Percentiles rank a stretch among this genome's conserved stretches.
Conservation (phyloP, 2,888 invertebrate species). For the Sphecodes monilicornis region DNA sequence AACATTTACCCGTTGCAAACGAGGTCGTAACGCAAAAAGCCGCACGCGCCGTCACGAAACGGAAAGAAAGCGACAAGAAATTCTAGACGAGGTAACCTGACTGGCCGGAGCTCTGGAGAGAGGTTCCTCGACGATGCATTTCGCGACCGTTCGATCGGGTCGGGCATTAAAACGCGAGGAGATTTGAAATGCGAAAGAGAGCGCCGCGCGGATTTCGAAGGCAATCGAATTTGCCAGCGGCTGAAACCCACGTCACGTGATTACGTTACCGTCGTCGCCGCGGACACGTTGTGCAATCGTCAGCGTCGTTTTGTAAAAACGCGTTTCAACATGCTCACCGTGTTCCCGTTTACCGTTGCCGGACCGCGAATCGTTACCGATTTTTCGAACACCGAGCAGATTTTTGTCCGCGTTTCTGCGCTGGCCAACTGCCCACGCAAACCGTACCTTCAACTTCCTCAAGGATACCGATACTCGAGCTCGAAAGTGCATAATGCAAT, state of each 20-base stretch:
- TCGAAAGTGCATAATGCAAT: neutral
- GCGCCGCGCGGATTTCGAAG: neutral
- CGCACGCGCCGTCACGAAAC: neutral
- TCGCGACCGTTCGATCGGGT: neutral
- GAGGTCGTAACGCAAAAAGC: neutral
- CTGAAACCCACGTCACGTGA: neutral
- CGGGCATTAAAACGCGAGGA: constrained; percentile 4
- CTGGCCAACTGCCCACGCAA: constrained; percentile 25
- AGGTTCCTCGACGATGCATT: neutral
- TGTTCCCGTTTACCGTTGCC: neutral
- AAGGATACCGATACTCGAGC: neutral
- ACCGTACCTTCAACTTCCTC: constrained; percentile 23
- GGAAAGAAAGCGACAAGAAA: constrained; percentile 6
- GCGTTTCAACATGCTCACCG: neutral
- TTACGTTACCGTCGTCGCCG: constrained; percentile 6
- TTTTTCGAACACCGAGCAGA: constrained; percentile 6
- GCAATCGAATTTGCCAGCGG: neutral
- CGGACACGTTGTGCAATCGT: neutral
- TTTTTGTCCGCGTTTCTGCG: constrained; percentile 7
- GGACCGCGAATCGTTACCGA: constrained; percentile 1
- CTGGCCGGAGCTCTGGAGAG: neutral
- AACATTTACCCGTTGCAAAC: neutral
- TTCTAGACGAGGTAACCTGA: neutral
- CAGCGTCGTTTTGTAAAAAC: neutral
- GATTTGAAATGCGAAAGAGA: constrained; percentile 11